Percentiles rank a stretch among this genome's conserved stretches.
Evolutionary conservation across 2,797 vertebrate genomes (phyloP).

Genomic region (Vireo griseus): DNA sequence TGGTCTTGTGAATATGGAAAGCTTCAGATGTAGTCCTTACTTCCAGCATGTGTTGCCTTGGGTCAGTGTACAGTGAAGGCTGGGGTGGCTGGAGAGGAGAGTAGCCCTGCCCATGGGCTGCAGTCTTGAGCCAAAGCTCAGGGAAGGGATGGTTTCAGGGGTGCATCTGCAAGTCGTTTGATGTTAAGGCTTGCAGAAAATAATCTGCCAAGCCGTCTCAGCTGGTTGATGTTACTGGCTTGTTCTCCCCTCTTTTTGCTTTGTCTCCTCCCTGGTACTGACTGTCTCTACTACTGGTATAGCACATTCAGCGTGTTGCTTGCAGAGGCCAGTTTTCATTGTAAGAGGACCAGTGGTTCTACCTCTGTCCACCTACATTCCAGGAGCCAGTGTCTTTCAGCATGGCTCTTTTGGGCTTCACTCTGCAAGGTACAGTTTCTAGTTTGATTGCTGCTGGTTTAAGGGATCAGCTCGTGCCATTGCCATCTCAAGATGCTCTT

Average conservation of each 20-base stretch:
- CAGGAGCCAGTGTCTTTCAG: background rate
- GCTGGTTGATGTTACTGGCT: background rate
- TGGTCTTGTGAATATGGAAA: background rate
- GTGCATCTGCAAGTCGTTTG: background rate
- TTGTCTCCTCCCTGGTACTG: background rate
- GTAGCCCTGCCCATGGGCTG: background rate
- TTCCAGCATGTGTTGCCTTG: background rate
- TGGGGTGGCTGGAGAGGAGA: background rate
- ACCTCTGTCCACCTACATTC: accelerated
- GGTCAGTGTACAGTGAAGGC: accelerated
- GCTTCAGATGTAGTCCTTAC: accelerated
- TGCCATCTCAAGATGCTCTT: background rate
- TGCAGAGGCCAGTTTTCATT: background rate
- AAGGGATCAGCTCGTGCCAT: background rate
- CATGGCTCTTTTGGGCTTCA: background rate
- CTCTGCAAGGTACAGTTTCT: background rate
- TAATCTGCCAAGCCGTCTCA: background rate
- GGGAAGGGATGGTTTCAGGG: background rate
- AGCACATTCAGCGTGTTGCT: accelerated
- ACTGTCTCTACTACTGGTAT: background rate
- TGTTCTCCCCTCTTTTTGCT: background rate
- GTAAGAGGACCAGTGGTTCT: background rate
- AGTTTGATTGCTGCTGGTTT: accelerated
- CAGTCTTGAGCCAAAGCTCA: background rate
- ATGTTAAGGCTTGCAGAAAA: background rate